phyloP scores from a whole-genome alignment of 2,888 invertebrate genomes.

The Tiliacea citrago region DNA sequence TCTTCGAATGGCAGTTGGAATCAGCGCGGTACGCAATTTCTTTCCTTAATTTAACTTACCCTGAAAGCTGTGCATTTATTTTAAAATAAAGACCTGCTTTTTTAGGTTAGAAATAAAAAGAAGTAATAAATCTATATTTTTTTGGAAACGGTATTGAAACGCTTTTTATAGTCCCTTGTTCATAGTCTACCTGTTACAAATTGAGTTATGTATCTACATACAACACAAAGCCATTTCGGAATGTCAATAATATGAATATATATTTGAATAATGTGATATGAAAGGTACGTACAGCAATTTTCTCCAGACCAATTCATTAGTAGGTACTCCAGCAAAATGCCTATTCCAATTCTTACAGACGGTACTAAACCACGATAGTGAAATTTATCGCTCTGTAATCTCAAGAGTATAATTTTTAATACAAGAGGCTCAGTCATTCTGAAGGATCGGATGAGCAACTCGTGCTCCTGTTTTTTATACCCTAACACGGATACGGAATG shows the following conservation, averaged over 20 bases:
- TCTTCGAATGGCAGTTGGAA: slow-evolving; percentile 23
- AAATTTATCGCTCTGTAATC: slow-evolving; percentile 51
- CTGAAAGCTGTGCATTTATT: slow-evolving; percentile 29
- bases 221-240: background rate
- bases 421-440: slow-evolving; percentile 32
- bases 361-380: slow-evolving; percentile 35
- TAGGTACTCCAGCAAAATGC: slow-evolving; percentile 22
- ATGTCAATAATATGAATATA: background rate
- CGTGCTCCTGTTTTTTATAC: slow-evolving; percentile 30
- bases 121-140: background rate
- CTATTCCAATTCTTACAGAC: slow-evolving; percentile 32
- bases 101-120: slow-evolving; percentile 15
- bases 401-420: slow-evolving; percentile 50
- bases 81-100: slow-evolving; percentile 4
- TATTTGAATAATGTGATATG: slow-evolving; percentile 4
- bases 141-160: background rate
- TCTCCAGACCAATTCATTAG: slow-evolving; percentile 32
- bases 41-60: slow-evolving; percentile 24
- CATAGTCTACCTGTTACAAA: background rate
- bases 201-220: background rate
- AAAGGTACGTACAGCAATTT: slow-evolving; percentile 9
- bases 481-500: slow-evolving; percentile 18
- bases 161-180: background rate
- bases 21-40: slow-evolving; percentile 38
- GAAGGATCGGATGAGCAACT: slow-evolving; percentile 10